Base-by-base conservation (phyloP, 2,888 invertebrate genomes). In the Drosophila pseudotakahashii region DNA sequence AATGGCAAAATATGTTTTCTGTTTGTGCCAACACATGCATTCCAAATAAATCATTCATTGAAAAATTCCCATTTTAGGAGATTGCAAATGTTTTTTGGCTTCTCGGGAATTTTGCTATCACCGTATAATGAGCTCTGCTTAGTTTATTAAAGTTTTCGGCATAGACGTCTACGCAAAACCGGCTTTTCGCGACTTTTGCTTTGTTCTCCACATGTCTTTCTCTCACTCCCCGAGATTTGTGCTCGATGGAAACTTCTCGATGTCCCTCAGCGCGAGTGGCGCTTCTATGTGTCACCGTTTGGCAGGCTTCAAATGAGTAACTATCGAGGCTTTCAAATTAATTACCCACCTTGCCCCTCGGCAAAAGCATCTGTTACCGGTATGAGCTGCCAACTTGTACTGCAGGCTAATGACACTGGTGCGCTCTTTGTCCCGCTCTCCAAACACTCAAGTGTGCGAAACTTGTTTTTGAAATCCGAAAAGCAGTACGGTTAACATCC, bases 241-340 rank as follows among this genome's bases (percentile, higher is more conserved):
- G 41, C 83, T 82, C 79, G 72, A 62, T 81, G 68, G 79, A 83
- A 86, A 64, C 73, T 81, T 82, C 83, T 86, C 64, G 83, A 82
- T 76, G 34, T 30, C 41, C 58, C 11, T 11, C 23, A 30, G 13
- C 51, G 61, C 53, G 32, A 64, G 44, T 39, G 52, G 42, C 7
- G 34, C 34, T 62, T 19, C 5, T 13, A 34, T 79, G 67, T 77
- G 67, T 71, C 52, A 52, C 70, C 45, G 30, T 44, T 36, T 53
- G 23, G 52, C 14, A 45, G 41, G 54, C 67, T 7, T 50, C 53
- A 55, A 75, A 73, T 66, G 57, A 68, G 57, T 70, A 52, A 64
- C 54, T 58, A 71, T 78, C 73, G 44, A 57, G 37, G 71, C 44
- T 66, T 63, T 44, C n/a, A 59, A 37, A 54, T 60, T 59, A 50